A percentile compares a stretch with the other conserved stretches of the same genome.
Evolutionary conservation across 1,140 invertebrate species (phyloP).

Genomic region (Geopemphigus sp.): DNA sequence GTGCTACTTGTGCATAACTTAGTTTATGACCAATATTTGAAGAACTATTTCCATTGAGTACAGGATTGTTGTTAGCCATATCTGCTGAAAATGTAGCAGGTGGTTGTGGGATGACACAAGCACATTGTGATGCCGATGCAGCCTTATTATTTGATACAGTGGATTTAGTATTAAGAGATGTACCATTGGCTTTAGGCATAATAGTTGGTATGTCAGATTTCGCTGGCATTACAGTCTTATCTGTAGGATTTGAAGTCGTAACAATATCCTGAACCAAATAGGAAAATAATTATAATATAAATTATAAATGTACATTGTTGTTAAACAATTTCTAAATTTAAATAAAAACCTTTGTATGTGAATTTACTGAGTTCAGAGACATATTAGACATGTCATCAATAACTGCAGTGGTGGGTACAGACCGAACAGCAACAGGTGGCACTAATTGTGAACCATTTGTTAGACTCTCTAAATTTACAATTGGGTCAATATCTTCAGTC

Average conservation of each 20-base stretch:
- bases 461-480: slow-evolving; percentile 30
- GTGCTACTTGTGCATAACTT: slow-evolving; percentile 81
- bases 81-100: slow-evolving; percentile 37
- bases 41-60: slow-evolving; percentile 38
- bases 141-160: slow-evolving; percentile 38
- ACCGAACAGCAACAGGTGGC: slow-evolving; percentile 17
- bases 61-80: slow-evolving; percentile 40
- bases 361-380: slow-evolving; percentile 13
- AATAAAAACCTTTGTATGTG: slow-evolving; percentile 22
- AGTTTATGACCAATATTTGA: slow-evolving; percentile 56
- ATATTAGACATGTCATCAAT: slow-evolving; percentile 35
- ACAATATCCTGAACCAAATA: slow-evolving; percentile 31
- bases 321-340: background rate
- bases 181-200: slow-evolving; percentile 35
- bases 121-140: slow-evolving; percentile 27
- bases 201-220: slow-evolving; percentile 28
- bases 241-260: slow-evolving; percentile 35
- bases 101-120: slow-evolving; percentile 47
- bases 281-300: background rate
- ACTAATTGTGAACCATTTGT: slow-evolving; percentile 35
- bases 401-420: slow-evolving; percentile 11
- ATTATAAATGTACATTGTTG: background rate
- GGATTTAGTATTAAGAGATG: slow-evolving; percentile 36
- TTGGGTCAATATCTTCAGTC: slow-evolving; percentile 31
- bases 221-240: slow-evolving; percentile 44